Percentiles rank a stretch among this genome's conserved stretches.
Conservation (phyloP, 2,888 invertebrate genomes). For the Nomada goodeniana region DNA sequence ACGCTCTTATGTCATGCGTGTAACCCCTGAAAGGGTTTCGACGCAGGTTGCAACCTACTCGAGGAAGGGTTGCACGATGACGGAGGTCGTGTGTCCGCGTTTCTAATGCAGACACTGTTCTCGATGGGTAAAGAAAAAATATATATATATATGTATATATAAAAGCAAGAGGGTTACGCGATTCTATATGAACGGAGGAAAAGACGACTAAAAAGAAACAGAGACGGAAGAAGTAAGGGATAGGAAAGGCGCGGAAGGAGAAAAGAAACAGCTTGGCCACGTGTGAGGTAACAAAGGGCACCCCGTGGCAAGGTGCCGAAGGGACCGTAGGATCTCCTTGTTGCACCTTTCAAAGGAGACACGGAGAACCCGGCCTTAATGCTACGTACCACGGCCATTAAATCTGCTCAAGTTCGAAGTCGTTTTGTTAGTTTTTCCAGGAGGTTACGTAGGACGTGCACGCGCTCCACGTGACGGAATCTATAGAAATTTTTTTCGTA, state of each 20-base stretch:
- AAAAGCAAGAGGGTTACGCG: background rate
- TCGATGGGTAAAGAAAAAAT: background rate
- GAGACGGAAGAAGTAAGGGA: background rate
- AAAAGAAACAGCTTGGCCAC: conserved; percentile 77
- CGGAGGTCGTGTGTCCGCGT: conserved; percentile 10
- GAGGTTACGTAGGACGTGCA: conserved; percentile 60
- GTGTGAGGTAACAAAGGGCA: conserved; percentile 81
- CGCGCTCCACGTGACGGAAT: conserved; percentile 60
- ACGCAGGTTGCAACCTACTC: conserved; percentile 70
- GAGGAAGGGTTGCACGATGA: conserved; percentile 64
- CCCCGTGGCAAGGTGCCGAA: conserved; percentile 80
- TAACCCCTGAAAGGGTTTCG: conserved; percentile 41
- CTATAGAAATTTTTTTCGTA: conserved; percentile 65
- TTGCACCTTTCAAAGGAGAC: conserved; percentile 73
- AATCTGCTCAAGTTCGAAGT: conserved; percentile 77
- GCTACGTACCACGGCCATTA: conserved; percentile 70
- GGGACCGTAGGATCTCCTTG: conserved; percentile 67
- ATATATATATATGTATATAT: no score
- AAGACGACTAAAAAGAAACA: background rate
- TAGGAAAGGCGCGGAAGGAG: conserved; percentile 22
- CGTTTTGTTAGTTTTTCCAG: conserved; percentile 80
- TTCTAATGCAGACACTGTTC: conserved; percentile 25
- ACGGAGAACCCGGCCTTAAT: conserved; percentile 62
- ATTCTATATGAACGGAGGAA: conserved; percentile 11
- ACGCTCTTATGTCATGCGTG: conserved; percentile 33